These are phyloP conservation scores for Merluccius polli DNA, from an alignment of 2,797 vertebrate species.

Conservation along the genomic window DNA sequence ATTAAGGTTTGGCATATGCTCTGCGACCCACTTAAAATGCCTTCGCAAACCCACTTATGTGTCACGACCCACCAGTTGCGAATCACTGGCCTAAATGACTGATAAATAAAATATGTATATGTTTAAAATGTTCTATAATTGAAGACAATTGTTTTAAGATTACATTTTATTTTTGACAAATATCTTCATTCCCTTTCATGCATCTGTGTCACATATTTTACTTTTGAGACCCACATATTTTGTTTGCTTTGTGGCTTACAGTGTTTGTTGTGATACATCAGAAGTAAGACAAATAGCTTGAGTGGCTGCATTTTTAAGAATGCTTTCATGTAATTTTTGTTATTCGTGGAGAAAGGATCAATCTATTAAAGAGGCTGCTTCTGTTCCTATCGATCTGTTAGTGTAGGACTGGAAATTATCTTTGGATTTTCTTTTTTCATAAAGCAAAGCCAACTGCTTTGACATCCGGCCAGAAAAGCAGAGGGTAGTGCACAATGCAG, in stretches of 20 bases:
- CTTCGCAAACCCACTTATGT: too few species aligned
- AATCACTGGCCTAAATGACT: neutral
- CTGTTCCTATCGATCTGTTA: neutral
- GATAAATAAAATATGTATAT: neutral
- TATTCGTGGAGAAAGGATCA: neutral
- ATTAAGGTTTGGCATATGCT: too few species aligned
- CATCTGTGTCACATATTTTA: constrained; percentile 13
- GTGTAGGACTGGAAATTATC: neutral
- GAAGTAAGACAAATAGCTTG: neutral
- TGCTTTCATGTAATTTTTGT: constrained; percentile 7
- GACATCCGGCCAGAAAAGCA: constrained; percentile 4
- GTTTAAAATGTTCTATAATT: neutral
- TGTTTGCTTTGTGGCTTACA: neutral
- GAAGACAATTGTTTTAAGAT: neutral
- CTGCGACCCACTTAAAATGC: too few species aligned
- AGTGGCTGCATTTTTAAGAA: constrained; percentile 9
- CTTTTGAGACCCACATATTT: neutral
- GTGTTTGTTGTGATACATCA: neutral
- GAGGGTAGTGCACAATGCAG: constrained; percentile 13
- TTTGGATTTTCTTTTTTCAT: neutral
- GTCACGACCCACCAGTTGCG: too few species aligned
- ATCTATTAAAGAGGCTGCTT: constrained; percentile 19
- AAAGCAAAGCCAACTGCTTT: constrained; percentile 6
- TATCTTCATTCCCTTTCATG: neutral
- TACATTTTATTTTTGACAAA: neutral